Evolutionary conservation across 1,140 invertebrate species (phyloP).

Genomic region (Drosophila kepulauana): DNA sequence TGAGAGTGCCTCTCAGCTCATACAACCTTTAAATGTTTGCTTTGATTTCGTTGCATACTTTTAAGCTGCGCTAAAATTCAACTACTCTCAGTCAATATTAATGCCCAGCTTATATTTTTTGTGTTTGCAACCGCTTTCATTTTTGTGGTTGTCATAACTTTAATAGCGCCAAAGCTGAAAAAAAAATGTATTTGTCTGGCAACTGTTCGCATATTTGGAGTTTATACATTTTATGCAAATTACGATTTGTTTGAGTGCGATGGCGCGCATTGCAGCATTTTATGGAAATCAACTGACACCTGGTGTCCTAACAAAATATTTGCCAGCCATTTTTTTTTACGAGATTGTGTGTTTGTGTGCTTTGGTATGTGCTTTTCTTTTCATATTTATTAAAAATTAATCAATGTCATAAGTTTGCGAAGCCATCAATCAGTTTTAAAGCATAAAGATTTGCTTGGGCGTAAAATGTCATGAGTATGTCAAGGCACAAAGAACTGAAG

Average conservation of each 20-base stretch:
- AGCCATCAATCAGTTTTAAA: constrained; percentile 72
- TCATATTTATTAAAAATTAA: constrained; percentile 80
- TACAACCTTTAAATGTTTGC: neutral
- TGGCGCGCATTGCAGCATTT: constrained; percentile 55
- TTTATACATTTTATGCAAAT: constrained; percentile 48
- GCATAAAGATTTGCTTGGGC: constrained; percentile 49
- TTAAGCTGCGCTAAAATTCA: constrained; percentile 3
- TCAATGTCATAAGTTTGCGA: constrained; percentile 75
- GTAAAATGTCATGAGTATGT: constrained; percentile 28
- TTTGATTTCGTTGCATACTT: constrained; percentile 18
- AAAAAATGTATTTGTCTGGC: constrained; percentile 2
- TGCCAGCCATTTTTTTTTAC: constrained; percentile 8
- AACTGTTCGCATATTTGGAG: constrained; percentile 26
- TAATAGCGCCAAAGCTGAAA: neutral
- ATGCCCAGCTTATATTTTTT: constrained; percentile 2
- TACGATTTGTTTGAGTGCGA: constrained; percentile 22
- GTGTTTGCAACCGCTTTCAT: neutral
- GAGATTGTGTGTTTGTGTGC: neutral
- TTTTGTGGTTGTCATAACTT: constrained; percentile 6
- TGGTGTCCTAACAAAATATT: constrained; percentile 45
- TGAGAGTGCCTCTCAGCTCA: neutral
- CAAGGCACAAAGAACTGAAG: neutral
- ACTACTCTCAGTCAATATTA: constrained; percentile 8
- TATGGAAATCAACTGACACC: constrained; percentile 52
- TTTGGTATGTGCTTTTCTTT: constrained; percentile 16